Evolutionary conservation across 1,140 invertebrate genomes (phyloP), one percentile per base, ranked within the genome.

Genomic region (Sinella curviseta): DNA sequence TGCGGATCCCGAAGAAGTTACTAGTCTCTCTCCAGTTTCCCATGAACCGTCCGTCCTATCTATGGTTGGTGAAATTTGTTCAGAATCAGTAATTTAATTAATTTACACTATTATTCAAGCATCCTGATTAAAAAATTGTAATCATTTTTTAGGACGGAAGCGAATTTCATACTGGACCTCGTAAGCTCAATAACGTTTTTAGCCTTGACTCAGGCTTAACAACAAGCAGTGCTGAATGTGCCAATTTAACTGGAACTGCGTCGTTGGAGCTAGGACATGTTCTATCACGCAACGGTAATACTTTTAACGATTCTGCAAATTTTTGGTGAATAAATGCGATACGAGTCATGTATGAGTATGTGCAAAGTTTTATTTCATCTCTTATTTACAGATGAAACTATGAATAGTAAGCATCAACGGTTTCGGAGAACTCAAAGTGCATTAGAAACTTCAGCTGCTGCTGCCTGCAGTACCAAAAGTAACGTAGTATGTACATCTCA

Each of bases 371-470:
- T 48, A 48, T 48, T 76, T 54, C 48, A n/a, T 36, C n/a, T 39
- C 20, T 36, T 36, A 57, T 35, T 76, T 76, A 26, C 34, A 17
- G 4, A 67, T 55, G 33, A 24, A 65, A n/a, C 24, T 74, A 80
- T 35, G 33, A 77, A 48, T 24, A 33, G 57, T 54, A 82, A 81
- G 33, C 80, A 65, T 26, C 65, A 82, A 35, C 78, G 76, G 54
- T 83, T 86, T 74, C 78, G 85, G n/a, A 70, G 85, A 80, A 85
- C 86, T 33, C 84, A 85, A 82, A 87, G 87, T 83, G 85, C 86
- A 36, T 70, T 86, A 33, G 86, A 86, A 55, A 85, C 85, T 24
- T 82, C 77, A 26, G 74, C 81, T 17, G 36, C 76, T 33, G 74
- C 80, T n/a, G 30, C 12, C 14, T 60, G 57, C 24, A 60, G 57